Percentiles rank a stretch among this genome's conserved stretches.
phyloP scores from a whole-genome alignment of 2,797 vertebrate species.

The Cyprinodon diabolis region DNA sequence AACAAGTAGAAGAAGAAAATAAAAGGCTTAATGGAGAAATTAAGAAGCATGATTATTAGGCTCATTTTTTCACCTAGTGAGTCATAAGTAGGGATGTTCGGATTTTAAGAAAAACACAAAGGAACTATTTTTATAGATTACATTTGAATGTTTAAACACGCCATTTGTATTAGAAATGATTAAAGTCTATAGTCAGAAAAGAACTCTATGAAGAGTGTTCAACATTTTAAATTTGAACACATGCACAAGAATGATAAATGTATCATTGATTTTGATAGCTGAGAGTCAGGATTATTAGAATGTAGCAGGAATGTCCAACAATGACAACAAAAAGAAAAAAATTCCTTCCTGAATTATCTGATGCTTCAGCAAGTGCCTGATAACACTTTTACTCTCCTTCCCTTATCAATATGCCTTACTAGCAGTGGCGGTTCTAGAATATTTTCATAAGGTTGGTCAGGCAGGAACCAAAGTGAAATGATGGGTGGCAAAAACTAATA shows the following conservation, averaged over 20 bases:
- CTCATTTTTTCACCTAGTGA: too few relatives aligned
- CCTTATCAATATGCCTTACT: not conserved
- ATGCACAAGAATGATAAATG: not conserved
- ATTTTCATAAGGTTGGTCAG: too few relatives aligned
- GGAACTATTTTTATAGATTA: not conserved
- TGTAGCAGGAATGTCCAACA: not conserved
- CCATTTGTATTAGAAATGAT: not conserved
- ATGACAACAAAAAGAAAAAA: not conserved
- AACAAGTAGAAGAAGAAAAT: slow-evolving; percentile 2
- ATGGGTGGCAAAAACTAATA: too few relatives aligned
- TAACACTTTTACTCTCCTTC: not conserved
- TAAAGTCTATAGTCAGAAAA: not conserved
- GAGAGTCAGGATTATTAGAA: not conserved
- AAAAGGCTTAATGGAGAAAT: slow-evolving; percentile 3
- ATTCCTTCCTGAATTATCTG: not conserved
- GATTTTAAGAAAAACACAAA: not conserved
- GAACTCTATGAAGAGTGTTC: not conserved
- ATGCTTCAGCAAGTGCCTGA: not conserved
- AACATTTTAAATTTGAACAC: not conserved
- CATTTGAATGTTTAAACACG: not conserved
- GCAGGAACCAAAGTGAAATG: too few relatives aligned
- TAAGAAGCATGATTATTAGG: slow-evolving; percentile 11
- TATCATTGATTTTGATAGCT: not conserved
- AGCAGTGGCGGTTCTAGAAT: not conserved
- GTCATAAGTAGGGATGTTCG: not conserved